Base-by-base conservation (phyloP, 2,113 vertebrate species). In the Phrynocephalus versicolor region DNA sequence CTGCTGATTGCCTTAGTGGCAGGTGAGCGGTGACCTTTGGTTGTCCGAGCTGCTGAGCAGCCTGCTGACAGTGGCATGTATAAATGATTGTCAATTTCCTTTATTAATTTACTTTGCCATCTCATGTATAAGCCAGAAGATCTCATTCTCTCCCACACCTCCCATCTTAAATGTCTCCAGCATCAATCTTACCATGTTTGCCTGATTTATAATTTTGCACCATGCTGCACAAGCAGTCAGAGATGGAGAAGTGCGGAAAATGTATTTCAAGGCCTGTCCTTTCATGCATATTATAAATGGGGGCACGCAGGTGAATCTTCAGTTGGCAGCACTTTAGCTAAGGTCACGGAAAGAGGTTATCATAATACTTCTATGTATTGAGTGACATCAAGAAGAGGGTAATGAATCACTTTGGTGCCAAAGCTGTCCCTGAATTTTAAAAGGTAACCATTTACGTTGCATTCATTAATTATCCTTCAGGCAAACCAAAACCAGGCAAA, bases 71-170 rank as follows among this genome's bases (percentile, higher is more conserved):
- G 84, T 93, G 89, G 90, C 93, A 90, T 89, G 92, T 96, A 95
- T 93, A 97, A 97, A 96, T 96, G 91, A 97, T 95, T 97, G 94
- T 95, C 96, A 96, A 93, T 97, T 97, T 97, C 94, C 96, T 93
- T 96, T 97, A 97, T 97, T 98, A 97, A 97, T 97, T 97, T 97
- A 92, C 92, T 90, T 93, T 91, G 92, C 81, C 96, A 93, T 91
- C 89, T 96, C 91, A 92, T 95, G 93, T 96, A 95, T 95, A 94
- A 96, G 93, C 93, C 88, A 95, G 92, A 93, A 92, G 93, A 95
- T 96, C 90, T 95, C 94, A 87, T 93, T 95, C 86, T 93, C 91
- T 62, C 83, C 41, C 37, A 60, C 37, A 33, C 74, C 41, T 33
- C 45, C 72, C 37, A 23, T 74, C 70, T 65, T 81, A 89, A 91